Evolutionary conservation across 2,888 invertebrate genomes (phyloP).

Genomic region (Parochlus steinenii): DNA sequence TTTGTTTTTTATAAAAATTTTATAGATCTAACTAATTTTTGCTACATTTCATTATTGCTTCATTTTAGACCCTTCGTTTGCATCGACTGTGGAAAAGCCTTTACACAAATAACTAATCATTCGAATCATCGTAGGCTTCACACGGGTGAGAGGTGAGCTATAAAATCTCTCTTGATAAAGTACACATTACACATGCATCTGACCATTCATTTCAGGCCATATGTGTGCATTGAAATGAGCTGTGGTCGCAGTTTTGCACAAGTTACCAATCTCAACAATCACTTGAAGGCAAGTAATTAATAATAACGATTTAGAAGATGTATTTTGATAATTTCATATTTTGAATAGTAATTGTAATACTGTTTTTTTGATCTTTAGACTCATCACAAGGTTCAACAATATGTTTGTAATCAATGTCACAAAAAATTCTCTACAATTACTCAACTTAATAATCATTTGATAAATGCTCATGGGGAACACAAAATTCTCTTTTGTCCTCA

Average conservation of each 20-base stretch:
- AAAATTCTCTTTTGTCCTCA: slow-evolving; percentile 30
- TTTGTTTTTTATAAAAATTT: no score
- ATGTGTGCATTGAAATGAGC: slow-evolving; percentile 30
- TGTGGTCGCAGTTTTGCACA: slow-evolving; percentile 31
- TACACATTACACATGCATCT: no score
- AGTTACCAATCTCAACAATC: slow-evolving; percentile 31
- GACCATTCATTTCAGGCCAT: no score
- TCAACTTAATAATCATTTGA: slow-evolving; percentile 30
- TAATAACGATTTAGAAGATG: no score
- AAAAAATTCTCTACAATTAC: slow-evolving; percentile 31
- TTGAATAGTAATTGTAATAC: no score
- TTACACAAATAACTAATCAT: slow-evolving; percentile 30
- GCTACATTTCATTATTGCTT: no score
- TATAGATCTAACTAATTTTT: no score
- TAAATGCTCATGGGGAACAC: slow-evolving; percentile 29
- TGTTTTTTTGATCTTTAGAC: no score
- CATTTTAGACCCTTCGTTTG: slow-evolving; percentile 31
- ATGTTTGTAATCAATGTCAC: slow-evolving; percentile 31
- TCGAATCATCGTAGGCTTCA: slow-evolving; percentile 31
- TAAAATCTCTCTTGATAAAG: no score
- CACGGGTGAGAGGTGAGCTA: slow-evolving; percentile 24
- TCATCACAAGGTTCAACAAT: slow-evolving; percentile 31
- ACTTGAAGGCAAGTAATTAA: no score
- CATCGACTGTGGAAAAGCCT: slow-evolving; percentile 30
- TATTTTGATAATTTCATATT: no score